phyloP scores from a whole-genome alignment of 1,140 invertebrate species.

The Hirudo medicinalis region DNA sequence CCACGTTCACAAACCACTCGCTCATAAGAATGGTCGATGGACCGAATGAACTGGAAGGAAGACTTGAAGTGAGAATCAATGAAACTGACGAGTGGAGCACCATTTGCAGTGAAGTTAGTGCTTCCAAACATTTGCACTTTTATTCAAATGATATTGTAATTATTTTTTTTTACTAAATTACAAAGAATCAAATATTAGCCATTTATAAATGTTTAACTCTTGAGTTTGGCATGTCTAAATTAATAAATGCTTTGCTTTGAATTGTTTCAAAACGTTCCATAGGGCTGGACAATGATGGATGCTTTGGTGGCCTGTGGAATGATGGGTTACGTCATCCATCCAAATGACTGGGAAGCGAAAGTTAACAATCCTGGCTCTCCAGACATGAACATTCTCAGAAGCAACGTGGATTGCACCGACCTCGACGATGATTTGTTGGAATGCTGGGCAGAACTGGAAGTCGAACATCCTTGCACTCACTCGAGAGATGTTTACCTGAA shows the following conservation, averaged over 20 bases:
- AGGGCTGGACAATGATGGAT: slow-evolving; percentile 81
- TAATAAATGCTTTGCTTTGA: background rate
- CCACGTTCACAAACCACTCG: slow-evolving; percentile 24
- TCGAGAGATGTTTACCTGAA: slow-evolving; percentile 34
- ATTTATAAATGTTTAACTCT: too few relatives aligned
- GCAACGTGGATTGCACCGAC: slow-evolving; percentile 76
- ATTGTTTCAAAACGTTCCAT: slow-evolving; percentile 31
- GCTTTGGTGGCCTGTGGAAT: slow-evolving; percentile 89
- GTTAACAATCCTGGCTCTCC: slow-evolving; percentile 25
- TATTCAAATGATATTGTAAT: background rate
- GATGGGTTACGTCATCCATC: slow-evolving; percentile 78
- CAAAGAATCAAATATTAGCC: background rate
- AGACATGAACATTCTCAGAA: slow-evolving; percentile 36
- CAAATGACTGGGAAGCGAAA: slow-evolving; percentile 69
- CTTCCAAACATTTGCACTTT: background rate
- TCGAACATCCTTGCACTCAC: slow-evolving; percentile 58
- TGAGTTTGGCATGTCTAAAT: too few relatives aligned
- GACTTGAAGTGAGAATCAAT: slow-evolving; percentile 47
- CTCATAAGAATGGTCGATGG: slow-evolving; percentile 32
- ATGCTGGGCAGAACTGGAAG: slow-evolving; percentile 61
- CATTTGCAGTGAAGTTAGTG: slow-evolving; percentile 61
- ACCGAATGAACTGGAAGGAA: slow-evolving; percentile 36
- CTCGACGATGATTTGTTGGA: slow-evolving; percentile 80
- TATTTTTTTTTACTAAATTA: background rate
- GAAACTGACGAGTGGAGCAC: slow-evolving; percentile 79